A percentile compares a stretch with the other conserved stretches of the same genome.
Evolutionary conservation across 2,113 vertebrate species (phyloP).

Genomic region (Periophthalmodon schlosseri): DNA sequence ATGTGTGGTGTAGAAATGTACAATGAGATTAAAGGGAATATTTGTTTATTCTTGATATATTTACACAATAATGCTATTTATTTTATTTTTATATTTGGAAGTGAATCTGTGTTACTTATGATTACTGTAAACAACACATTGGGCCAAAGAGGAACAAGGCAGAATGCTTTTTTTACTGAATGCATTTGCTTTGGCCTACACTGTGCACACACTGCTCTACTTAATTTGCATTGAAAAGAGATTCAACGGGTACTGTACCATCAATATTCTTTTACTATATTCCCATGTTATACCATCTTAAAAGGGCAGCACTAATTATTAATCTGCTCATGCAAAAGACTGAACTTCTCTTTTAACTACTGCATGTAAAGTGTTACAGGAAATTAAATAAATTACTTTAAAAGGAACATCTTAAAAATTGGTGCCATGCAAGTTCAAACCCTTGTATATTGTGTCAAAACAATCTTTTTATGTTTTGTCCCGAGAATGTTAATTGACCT

Average conservation of each 20-base stretch:
- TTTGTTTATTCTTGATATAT: slow-evolving; percentile 49
- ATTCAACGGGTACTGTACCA: background rate
- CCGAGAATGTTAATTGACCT: background rate
- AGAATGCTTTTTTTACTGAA: background rate
- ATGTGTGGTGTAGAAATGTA: slow-evolving; percentile 27
- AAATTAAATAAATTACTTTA: background rate
- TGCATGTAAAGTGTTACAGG: background rate
- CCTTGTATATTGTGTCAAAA: background rate
- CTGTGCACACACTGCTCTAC: background rate
- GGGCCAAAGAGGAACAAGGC: slow-evolving; percentile 3
- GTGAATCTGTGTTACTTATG: slow-evolving; percentile 42
- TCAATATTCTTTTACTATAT: background rate
- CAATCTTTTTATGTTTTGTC: background rate
- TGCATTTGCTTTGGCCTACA: background rate
- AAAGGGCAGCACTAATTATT: background rate
- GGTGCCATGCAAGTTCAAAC: background rate
- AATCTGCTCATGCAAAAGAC: background rate
- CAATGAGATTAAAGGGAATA: slow-evolving; percentile 66
- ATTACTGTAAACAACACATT: slow-evolving; percentile 10
- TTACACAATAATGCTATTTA: slow-evolving; percentile 73
- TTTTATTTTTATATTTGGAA: slow-evolving; percentile 73
- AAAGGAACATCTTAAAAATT: background rate
- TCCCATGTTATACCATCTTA: background rate
- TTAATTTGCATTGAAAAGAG: background rate
- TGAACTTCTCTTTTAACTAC: background rate